Evolutionary conservation across 2,797 vertebrate genomes (phyloP), one percentile per base, ranked within the genome.

Genomic region (Perdix hodgsoniae): DNA sequence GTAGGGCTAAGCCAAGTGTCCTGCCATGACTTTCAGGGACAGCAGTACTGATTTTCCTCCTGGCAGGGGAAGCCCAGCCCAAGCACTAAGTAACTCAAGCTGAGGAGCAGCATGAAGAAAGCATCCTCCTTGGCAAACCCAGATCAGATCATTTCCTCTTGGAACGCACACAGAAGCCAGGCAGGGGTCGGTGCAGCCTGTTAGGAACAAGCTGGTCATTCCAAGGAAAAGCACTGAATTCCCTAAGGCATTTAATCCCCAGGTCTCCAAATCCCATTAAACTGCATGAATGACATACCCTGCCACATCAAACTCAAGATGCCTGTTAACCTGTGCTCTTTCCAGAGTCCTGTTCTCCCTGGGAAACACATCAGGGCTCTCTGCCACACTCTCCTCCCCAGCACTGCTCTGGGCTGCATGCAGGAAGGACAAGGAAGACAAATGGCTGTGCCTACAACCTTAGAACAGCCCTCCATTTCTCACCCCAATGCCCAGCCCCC

Each of bases 401-500:
- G 76, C 27, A 89, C 23, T 45, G 12, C 61, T 74, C 74, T 84
- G 52, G 67, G 31, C 50, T 42, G 64, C 4, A 1, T 9, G 29
- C 37, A 54, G 22, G 60, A 93, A 87, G 63, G 66, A 80, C 79
- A 77, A 80, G 31, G 50, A 86, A 31, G 13, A 65, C 23, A 63
- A 81, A 63, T 3, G 9, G 39, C 35, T 61, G 54, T 9, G 8
- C 24, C 66, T 76, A 39, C 31, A 65, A 40, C 18, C 56, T 23
- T 21, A 40, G n/a, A 72, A 44, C 44, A 31, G 23, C 9, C 10
- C 17, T 0, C n/a, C 21, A 0, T 57, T 54, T 74, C 39, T 61
- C 39, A 78, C 3, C 26, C 29, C 37, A 45, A 10, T 5, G 35
- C 8, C 39, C 74, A 84, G 50, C 24, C 59, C 65, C 39, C 47